Evolutionary conservation across 2,888 invertebrate species (phyloP).

Genomic region (Scaptomyza cyrtandrae): DNA sequence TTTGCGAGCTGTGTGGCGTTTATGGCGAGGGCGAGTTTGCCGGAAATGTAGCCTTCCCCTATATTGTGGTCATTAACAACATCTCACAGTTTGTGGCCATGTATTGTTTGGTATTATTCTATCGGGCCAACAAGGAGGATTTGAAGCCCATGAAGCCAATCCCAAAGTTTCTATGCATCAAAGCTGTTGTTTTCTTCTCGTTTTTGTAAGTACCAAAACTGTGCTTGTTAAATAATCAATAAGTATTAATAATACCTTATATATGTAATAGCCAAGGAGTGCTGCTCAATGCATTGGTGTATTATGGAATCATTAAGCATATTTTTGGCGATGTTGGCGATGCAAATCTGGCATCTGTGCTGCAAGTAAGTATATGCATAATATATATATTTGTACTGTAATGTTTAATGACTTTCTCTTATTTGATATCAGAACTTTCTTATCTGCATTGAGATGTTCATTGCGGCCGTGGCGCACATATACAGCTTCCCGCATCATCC

Average conservation of each 20-base stretch:
- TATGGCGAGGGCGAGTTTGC: slow-evolving; percentile 97
- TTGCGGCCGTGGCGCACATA: slow-evolving; percentile 97
- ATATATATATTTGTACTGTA: not conserved
- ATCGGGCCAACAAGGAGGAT: slow-evolving; percentile 93
- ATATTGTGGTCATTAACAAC: slow-evolving; percentile 95
- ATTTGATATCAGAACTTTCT: slow-evolving; percentile 91
- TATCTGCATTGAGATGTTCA: slow-evolving; percentile 98
- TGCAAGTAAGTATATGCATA: slow-evolving; percentile 87
- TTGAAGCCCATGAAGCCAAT: slow-evolving; percentile 96
- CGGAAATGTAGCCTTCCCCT: slow-evolving; percentile 94
- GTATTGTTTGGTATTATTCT: slow-evolving; percentile 98
- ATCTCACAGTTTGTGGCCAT: slow-evolving; percentile 97
- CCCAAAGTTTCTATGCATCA: slow-evolving; percentile 98
- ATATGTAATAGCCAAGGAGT: slow-evolving; percentile 92
- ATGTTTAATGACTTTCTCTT: not conserved
- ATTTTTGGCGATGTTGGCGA: slow-evolving; percentile 89
- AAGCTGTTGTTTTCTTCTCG: slow-evolving; percentile 98
- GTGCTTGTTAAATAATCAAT: too few species aligned
- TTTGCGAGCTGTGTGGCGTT: slow-evolving; percentile 93
- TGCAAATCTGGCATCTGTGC: slow-evolving; percentile 91
- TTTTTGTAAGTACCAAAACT: slow-evolving; percentile 93
- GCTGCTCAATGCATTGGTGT: slow-evolving; percentile 93
- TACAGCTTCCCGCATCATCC: slow-evolving; percentile 98
- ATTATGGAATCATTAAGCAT: slow-evolving; percentile 91
- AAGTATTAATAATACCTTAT: not conserved